phyloP scores from a whole-genome alignment of 2,888 invertebrate genomes.

The Pachycephus smyrnensis region DNA sequence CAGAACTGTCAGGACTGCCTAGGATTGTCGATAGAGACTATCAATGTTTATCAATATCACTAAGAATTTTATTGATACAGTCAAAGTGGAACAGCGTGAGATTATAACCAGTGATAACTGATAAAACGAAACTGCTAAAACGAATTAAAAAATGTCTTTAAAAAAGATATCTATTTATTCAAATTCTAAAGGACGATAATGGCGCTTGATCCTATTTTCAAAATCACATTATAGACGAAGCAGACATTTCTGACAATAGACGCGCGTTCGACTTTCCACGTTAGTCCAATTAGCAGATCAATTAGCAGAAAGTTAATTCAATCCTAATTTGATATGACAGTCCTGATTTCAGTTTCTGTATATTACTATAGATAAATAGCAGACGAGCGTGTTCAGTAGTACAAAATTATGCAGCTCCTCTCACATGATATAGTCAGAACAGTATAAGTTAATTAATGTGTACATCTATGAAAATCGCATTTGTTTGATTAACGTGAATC shows the following conservation, averaged over 20 bases:
- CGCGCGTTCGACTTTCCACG: background rate
- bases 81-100: background rate
- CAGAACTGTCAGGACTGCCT: background rate
- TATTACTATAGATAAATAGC: background rate
- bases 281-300: background rate
- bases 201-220: too few relatives aligned
- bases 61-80: background rate
- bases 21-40: background rate
- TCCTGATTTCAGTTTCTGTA: background rate
- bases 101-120: too few relatives aligned
- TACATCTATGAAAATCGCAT: background rate
- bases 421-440: too few relatives aligned
- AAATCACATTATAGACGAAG: background rate
- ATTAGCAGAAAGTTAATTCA: background rate
- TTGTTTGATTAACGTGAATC: background rate
- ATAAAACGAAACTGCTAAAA: too few relatives aligned
- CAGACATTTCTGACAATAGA: background rate
- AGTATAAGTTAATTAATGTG: background rate
- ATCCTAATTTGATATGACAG: background rate
- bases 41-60: background rate
- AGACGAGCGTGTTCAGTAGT: background rate
- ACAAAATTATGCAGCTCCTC: too few relatives aligned
- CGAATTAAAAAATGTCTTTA: background rate
- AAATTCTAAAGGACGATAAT: too few relatives aligned
- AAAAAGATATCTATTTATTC: too few relatives aligned